A percentile compares a stretch with the other conserved stretches of the same genome.
phyloP scores from a whole-genome alignment of 2,888 invertebrate genomes.

The Atherix ibis region DNA sequence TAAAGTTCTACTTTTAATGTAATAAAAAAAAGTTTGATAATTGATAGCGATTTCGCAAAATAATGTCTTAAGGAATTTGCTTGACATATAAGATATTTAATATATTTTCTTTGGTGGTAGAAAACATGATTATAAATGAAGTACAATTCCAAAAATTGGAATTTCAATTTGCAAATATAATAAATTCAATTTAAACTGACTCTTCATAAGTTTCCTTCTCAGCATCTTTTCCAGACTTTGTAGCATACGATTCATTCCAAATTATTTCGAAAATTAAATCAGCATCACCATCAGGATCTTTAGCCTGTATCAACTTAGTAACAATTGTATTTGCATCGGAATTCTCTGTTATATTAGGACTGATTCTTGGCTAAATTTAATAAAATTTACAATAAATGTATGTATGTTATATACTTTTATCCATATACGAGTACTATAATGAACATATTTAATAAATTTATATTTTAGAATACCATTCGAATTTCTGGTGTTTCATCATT shows the following conservation, averaged over 20 bases:
- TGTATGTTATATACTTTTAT: no score
- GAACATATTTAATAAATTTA: no score
- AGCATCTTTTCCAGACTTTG: constrained; percentile 36
- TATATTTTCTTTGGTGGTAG: no score
- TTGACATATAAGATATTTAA: no score
- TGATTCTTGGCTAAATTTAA: constrained; percentile 31
- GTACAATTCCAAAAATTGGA: no score
- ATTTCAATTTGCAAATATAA: neutral
- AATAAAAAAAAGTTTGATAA: no score
- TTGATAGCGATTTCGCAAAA: no score
- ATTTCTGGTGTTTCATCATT: constrained; percentile 59
- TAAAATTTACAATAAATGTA: no score
- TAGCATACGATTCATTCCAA: constrained; percentile 42
- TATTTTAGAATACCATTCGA: constrained; percentile 42
- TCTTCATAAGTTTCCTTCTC: constrained; percentile 9
- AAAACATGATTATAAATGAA: no score
- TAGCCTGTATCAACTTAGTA: constrained; percentile 34
- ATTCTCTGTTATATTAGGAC: constrained; percentile 41
- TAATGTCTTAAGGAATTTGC: no score
- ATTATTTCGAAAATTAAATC: constrained; percentile 40
- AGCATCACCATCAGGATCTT: constrained; percentile 44
- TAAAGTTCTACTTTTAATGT: no score
- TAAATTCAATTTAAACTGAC: constrained; percentile 6
- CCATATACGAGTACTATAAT: no score
- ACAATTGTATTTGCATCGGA: constrained; percentile 30